Conservation (phyloP, 2,113 vertebrate genomes). For the Lutjanus erythropterus region DNA sequence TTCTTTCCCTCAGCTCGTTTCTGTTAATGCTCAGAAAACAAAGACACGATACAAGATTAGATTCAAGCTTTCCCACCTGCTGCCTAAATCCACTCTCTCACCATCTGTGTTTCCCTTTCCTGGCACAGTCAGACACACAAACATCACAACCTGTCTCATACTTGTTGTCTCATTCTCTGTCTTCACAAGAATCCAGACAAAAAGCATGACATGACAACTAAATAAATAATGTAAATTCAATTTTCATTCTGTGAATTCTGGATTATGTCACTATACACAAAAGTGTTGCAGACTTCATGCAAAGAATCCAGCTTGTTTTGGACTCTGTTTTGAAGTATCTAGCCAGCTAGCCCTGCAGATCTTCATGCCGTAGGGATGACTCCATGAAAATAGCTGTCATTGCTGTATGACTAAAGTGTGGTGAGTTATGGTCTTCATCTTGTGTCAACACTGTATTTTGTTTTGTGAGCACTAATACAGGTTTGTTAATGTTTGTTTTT, state of each 20-base stretch:
- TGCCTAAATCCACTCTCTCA: neutral
- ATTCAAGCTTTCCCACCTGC: neutral
- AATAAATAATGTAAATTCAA: neutral
- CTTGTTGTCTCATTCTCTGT: neutral
- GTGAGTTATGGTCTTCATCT: no score
- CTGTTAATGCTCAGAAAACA: constrained; percentile 11
- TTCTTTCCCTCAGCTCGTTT: neutral
- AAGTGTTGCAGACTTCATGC: neutral
- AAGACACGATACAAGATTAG: neutral
- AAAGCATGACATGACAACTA: neutral
- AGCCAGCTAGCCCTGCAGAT: no score
- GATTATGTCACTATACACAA: neutral
- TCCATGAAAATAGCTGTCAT: no score
- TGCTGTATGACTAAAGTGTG: no score
- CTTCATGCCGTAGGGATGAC: no score
- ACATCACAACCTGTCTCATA: neutral
- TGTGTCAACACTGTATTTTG: neutral
- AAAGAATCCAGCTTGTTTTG: neutral
- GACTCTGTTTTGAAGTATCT: no score
- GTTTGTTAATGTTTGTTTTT: neutral
- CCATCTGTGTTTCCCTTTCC: constrained; percentile 1
- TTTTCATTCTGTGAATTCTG: neutral
- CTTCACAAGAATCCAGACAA: neutral
- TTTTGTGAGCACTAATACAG: neutral
- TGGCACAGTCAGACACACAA: no score